Conservation (phyloP, 2,888 invertebrate species). For the Philhelius pedissequus region DNA sequence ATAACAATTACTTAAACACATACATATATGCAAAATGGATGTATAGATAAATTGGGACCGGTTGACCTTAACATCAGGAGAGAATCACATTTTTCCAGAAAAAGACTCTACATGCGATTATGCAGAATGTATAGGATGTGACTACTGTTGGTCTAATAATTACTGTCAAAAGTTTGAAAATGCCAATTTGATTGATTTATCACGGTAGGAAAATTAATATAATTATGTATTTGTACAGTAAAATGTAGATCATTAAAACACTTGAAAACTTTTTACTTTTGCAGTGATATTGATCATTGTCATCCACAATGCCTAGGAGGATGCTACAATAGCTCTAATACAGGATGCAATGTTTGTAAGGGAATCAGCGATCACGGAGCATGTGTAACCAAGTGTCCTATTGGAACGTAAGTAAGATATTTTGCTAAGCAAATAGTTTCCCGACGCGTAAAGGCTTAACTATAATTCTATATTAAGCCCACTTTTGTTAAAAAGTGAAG, state of each 20-base stretch:
- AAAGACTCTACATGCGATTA: slow-evolving; percentile 69
- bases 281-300: slow-evolving; percentile 79
- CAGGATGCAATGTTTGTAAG: slow-evolving; percentile 85
- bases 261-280: background rate
- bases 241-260: background rate
- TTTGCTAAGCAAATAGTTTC: background rate
- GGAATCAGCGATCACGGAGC: slow-evolving; percentile 80
- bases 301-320: slow-evolving; percentile 89
- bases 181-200: slow-evolving; percentile 72
- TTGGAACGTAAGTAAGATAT: slow-evolving; percentile 80
- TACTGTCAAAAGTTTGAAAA: slow-evolving; percentile 76
- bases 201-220: slow-evolving; percentile 62
- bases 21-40: background rate
- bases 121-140: slow-evolving; percentile 73
- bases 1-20: background rate
- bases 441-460: no score
- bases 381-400: slow-evolving; percentile 84
- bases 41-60: slow-evolving; percentile 75
- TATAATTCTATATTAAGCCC: no score
- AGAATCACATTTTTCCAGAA: slow-evolving; percentile 72
- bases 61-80: slow-evolving; percentile 73
- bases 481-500: no score
- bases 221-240: background rate
- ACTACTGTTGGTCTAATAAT: slow-evolving; percentile 75
- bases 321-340: slow-evolving; percentile 80